A percentile compares a stretch with the other conserved stretches of the same genome.
These are phyloP conservation scores for Aporophyla lueneburgensis DNA, from an alignment of 2,888 invertebrate species.

Conservation along the genomic window DNA sequence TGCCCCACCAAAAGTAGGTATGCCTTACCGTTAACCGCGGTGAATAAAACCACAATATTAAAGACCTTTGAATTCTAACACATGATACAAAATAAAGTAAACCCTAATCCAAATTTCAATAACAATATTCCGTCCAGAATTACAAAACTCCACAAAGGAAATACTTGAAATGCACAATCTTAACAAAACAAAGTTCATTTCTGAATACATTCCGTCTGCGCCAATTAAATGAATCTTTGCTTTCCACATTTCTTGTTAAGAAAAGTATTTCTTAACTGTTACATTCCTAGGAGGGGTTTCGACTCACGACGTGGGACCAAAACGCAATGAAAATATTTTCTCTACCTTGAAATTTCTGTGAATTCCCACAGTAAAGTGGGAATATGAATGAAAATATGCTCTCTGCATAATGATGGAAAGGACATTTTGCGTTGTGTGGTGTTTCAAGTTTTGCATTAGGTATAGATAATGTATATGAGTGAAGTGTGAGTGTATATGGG, in stretches of 20 bases:
- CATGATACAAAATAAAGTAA: constrained; percentile 7
- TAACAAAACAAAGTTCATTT: constrained; percentile 50
- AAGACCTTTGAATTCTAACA: neutral
- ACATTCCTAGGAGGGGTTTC: constrained; percentile 56
- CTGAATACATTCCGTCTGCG: constrained; percentile 44
- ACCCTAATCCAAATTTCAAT: constrained; percentile 5
- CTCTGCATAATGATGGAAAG: constrained; percentile 37
- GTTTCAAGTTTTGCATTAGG: constrained; percentile 25
- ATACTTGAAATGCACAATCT: constrained; percentile 42
- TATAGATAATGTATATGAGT: constrained; percentile 17
- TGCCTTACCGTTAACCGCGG: neutral
- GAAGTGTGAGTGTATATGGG: no score
- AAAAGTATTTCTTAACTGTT: constrained; percentile 61
- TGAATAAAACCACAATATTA: neutral
- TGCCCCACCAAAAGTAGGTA: no score
- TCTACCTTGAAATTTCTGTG: constrained; percentile 48
- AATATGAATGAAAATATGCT: constrained; percentile 56
- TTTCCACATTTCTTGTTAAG: constrained; percentile 58
- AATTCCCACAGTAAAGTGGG: constrained; percentile 23
- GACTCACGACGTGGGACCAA: constrained; percentile 37
- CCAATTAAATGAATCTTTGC: constrained; percentile 64
- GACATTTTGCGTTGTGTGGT: constrained; percentile 39
- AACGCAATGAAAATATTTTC: constrained; percentile 65
- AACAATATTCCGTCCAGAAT: constrained; percentile 16
- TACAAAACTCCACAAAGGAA: constrained; percentile 20